Evolutionary conservation across 2,797 vertebrate species (phyloP), one percentile per base, ranked within the genome.

Genomic region (Typhlichthys subterraneus): DNA sequence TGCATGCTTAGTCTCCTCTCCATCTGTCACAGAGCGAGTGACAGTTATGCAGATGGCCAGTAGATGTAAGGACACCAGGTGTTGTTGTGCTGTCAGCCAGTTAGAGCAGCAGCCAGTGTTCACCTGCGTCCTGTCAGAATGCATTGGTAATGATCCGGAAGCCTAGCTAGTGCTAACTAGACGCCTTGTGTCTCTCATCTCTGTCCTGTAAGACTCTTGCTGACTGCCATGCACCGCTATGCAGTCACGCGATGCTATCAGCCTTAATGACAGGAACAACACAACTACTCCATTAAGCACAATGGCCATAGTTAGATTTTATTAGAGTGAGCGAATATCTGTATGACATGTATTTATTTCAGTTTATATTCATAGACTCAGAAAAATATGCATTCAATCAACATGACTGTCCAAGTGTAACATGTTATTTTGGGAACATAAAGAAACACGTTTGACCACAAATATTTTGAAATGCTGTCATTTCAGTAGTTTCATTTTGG

Each of bases 31-130:
- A 73, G 59, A 71, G 70, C 53, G 73, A 73, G 63, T 79, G 80
- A 86, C 82, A 82, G 67, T 71, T 63, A 46, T 29, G 33, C 50
- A 7, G 74, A 52, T 51, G 66, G 58, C 76, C 53, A 66, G 56
- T 59, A 65, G 71, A 79, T 67, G 75, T 45, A 51, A 65, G 65
- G 46, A 75, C 68, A 61, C 77, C 82, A 80, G 81, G 82, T 79
- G 73, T 74, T 80, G 79, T 74, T 45, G 59, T 47, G 57, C 83
- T 79, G 87, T 85, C 87, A 63, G 47, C 15, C 65, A 59, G 62
- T 91, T 85, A 84, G 61, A 65, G 67, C 70, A 68, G 70, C 65
- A 75, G 81, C 80, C 87, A 77, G 19, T 86, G 78, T 73, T 58
- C 15, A 69, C 63, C 72, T 72, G 65, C 59, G 63, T 78, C 63